Percentiles rank a stretch among this genome's conserved stretches.
Conservation (phyloP, 2,113 vertebrate genomes). For the Hipposideros armiger region DNA sequence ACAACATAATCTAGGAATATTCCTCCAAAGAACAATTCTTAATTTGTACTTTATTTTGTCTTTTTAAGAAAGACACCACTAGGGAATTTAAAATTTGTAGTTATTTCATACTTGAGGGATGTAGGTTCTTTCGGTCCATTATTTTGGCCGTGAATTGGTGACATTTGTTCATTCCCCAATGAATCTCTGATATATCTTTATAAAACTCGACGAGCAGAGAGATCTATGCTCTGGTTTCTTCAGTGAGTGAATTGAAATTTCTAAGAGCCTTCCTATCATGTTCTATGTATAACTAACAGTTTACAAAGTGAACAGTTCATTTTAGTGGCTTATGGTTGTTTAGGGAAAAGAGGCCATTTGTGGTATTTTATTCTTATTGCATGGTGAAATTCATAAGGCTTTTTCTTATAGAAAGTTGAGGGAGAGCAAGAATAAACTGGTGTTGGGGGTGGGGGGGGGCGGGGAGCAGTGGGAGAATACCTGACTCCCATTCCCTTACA, state of each 20-base stretch:
- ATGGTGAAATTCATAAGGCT: neutral
- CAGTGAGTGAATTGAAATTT: neutral
- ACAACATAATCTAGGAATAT: conserved; percentile 65
- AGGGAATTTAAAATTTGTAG: conserved; percentile 62
- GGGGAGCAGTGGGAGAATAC: neutral
- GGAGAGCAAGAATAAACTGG: neutral
- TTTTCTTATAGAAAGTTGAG: neutral
- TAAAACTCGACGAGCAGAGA: neutral
- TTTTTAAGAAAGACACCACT: conserved; percentile 53
- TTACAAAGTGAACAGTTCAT: conserved; percentile 1
- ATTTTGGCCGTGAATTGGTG: conserved; percentile 58
- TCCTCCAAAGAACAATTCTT: conserved; percentile 74
- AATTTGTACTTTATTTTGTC: conserved; percentile 70
- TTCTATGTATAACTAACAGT: neutral
- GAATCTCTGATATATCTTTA: conserved; percentile 2
- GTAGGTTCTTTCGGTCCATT: conserved; percentile 41
- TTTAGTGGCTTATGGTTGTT: conserved; percentile 9
- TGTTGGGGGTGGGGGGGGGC: neutral
- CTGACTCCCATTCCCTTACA: neutral
- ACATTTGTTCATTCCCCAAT: neutral
- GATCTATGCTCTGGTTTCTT: neutral
- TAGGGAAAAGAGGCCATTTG: neutral
- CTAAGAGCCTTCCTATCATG: neutral
- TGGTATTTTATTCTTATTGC: neutral
- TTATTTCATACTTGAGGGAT: conserved; percentile 50